Evolutionary conservation across 2,797 vertebrate species (phyloP).

Genomic region (Echeneis naucrates): DNA sequence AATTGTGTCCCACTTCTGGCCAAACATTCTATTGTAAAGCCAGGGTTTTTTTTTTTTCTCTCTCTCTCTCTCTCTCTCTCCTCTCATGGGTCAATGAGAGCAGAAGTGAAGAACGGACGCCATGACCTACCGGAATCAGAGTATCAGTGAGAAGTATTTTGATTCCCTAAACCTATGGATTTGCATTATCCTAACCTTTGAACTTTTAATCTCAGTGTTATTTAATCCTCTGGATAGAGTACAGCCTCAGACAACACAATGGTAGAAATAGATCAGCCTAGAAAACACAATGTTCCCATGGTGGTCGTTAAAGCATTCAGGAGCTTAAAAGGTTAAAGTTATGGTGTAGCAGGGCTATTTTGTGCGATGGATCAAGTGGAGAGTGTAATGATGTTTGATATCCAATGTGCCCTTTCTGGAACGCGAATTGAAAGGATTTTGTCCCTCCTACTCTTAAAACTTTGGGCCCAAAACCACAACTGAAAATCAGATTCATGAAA

Average conservation of each 20-base stretch:
- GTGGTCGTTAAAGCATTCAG: conserved; percentile 2
- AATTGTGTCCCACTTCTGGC: conserved; percentile 45
- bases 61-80: not conserved
- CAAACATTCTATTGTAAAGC: conserved; percentile 35
- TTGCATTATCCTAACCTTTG: conserved; percentile 71
- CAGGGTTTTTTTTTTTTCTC: conserved; percentile 4
- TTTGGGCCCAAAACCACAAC: conserved; percentile 8
- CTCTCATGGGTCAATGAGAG: conserved; percentile 35
- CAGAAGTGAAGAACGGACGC: conserved; percentile 41
- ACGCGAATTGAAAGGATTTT: conserved; percentile 9
- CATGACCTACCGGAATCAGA: conserved; percentile 55
- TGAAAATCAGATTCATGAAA: conserved; percentile 22
- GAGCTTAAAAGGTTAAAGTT: conserved; percentile 37
- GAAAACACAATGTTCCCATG: conserved; percentile 26
- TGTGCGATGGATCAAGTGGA: conserved; percentile 1
- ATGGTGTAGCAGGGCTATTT: conserved; percentile 4
- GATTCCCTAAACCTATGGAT: conserved; percentile 69
- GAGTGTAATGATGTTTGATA: conserved; percentile 12
- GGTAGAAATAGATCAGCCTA: conserved; percentile 42
- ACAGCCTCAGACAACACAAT: conserved; percentile 51
- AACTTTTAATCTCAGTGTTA: conserved; percentile 70
- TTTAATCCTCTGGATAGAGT: conserved; percentile 71
- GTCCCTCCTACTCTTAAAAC: not conserved
- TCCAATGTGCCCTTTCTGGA: conserved; percentile 2
- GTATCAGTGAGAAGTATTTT: conserved; percentile 53